Evolutionary conservation across 2,888 invertebrate species (phyloP), one percentile per base, ranked within the genome.

Genomic region (Ophion slaviceki): DNA sequence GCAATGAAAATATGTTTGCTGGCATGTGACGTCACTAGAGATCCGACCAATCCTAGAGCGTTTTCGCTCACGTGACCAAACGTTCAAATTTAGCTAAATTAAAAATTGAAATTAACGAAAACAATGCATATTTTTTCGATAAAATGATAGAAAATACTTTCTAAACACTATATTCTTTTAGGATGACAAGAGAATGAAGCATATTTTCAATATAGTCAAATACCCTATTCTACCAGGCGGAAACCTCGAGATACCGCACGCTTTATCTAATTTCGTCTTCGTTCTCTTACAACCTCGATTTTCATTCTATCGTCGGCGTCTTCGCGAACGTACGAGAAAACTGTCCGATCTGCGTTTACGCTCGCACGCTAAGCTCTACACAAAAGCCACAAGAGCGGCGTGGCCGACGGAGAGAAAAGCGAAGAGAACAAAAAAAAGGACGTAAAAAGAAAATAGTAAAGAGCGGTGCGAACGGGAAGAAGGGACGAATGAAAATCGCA

Each of bases 401-500:
- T 2, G 8, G 10, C 8, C 10, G 24, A 6, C 32, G 64, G 2
- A 32, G 6, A 45, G 53, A 61, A 40, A 72, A 53, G 40, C 14
- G 62, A 17, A 20, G 59, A 47, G 36, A 14, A 24, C n/a, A n/a
- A 45, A 59, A 59, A 72, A n/a, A 17, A 53, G 36, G 20, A 0
- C 36, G 57, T 40, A 53, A 61, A 57, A 67, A 62, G 17, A 59
- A 8, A 47, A 11, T 11, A 14, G 3, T 17, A 36, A 1, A 66
- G 61, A 57, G 47, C 57, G 45, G 53, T 14, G 17, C n/a, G 4
- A 64, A 28, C 10, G 40, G 40, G 66, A 53, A 76, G 76, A 76
- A 32, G 8, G 32, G 76, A 53, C 40, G 78, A 70, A 70, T 78
- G 61, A 81, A 61, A 67, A 75, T 75, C 59, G 40, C 45, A 68